These are phyloP conservation scores for Lasioglossum malachurum DNA, from an alignment of 2,888 invertebrate species.

Conservation along the genomic window DNA sequence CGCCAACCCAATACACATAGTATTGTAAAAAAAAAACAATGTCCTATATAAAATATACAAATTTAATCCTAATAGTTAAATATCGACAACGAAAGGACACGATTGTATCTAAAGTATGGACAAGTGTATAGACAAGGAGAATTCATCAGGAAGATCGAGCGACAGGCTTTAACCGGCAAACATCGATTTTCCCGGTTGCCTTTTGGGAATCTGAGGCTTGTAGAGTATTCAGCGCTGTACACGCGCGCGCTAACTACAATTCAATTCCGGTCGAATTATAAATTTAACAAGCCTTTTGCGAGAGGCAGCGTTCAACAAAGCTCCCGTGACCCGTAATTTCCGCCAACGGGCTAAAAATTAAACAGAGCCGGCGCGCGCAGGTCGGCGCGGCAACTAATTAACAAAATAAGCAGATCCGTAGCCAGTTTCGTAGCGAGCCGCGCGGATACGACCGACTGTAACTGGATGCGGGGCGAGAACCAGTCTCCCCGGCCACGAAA, in stretches of 20 bases:
- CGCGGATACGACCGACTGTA: background rate
- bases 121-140: background rate
- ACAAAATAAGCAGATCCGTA: constrained; percentile 4
- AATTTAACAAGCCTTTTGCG: background rate
- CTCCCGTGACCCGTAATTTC: constrained; percentile 2
- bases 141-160: background rate
- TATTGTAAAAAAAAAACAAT: no score
- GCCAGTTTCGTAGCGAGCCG: background rate
- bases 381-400: background rate
- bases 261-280: constrained; percentile 5
- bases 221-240: background rate
- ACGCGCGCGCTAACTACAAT: background rate
- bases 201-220: background rate
- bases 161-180: background rate
- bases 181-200: background rate
- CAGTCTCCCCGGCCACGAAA: constrained; percentile 33
- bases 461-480: constrained; percentile 7
- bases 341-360: constrained; percentile 4
- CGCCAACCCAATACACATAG: no score
- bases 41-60: no score
- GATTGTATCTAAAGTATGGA: no score
- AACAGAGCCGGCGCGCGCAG: background rate
- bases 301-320: background rate
- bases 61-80: no score
- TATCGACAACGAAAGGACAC: no score